phyloP scores from a whole-genome alignment of 92 coral and sea anemone genomes.

The Epizoanthus scotinus region DNA sequence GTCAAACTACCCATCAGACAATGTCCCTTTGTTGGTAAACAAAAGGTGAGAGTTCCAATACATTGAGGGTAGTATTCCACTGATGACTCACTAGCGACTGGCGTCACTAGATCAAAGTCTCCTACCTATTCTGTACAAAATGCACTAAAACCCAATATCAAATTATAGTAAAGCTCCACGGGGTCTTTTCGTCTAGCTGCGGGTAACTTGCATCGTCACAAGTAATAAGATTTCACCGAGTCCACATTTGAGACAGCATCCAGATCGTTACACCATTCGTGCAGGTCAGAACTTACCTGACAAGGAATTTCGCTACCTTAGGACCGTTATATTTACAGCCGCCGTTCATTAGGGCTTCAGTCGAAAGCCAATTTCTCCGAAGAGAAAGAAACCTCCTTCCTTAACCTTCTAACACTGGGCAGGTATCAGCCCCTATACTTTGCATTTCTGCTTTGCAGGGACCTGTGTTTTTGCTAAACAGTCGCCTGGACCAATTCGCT shows the following conservation, averaged over 20 bases:
- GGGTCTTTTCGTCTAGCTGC: conserved; percentile 12
- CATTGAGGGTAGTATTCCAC: not conserved
- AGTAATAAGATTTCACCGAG: conserved; percentile 6
- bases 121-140: not conserved
- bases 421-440: conserved; percentile 19
- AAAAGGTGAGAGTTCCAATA: not conserved
- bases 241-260: not conserved
- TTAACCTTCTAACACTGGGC: conserved; percentile 18
- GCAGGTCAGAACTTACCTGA: conserved; percentile 16
- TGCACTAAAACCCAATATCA: not conserved
- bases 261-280: conserved; percentile 21
- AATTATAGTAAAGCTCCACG: conserved; percentile 8
- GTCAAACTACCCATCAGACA: conserved; percentile 23
- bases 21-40: not conserved
- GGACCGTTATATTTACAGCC: conserved; percentile 24
- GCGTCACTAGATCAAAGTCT: not conserved
- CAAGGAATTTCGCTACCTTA: conserved; percentile 31
- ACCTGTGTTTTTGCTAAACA: conserved; percentile 10
- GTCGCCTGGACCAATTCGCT: conserved; percentile 2
- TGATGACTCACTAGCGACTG: not conserved
- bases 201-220: conserved; percentile 4
- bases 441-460: not conserved
- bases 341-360: conserved; percentile 18
- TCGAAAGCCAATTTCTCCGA: not conserved
- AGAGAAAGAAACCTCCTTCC: not conserved